Evolutionary conservation across 53 echinoderm and acorn worm genomes (phyloP).

Genomic region (Paracentrotus lividus): DNA sequence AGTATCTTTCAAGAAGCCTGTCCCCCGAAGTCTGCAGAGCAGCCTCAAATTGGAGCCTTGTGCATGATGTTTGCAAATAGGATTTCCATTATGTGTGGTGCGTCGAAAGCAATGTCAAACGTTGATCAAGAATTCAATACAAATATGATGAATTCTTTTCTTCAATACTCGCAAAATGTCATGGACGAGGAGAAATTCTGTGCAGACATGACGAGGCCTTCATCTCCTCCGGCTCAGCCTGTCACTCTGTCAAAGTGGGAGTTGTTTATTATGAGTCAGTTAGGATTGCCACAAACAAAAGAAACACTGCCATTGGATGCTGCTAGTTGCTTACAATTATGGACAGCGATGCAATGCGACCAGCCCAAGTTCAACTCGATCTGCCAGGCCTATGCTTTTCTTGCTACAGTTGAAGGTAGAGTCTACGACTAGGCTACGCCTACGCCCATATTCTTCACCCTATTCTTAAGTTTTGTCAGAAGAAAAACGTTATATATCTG

Average conservation of each 20-base stretch:
- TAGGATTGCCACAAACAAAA: not conserved
- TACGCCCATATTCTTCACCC: too few relatives aligned
- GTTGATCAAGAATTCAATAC: not conserved
- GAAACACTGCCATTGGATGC: not conserved
- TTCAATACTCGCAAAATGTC: not conserved
- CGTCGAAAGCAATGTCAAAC: not conserved
- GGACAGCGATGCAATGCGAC: not conserved
- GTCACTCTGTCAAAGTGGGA: not conserved
- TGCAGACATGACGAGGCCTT: not conserved
- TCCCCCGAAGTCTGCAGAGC: not conserved
- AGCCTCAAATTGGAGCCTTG: not conserved
- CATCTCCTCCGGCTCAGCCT: not conserved
- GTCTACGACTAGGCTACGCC: not conserved
- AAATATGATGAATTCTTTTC: not conserved
- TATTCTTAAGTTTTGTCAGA: too few relatives aligned
- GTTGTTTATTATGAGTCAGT: not conserved
- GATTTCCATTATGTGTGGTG: not conserved
- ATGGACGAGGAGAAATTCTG: not conserved
- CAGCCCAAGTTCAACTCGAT: not conserved
- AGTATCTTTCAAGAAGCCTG: constrained; percentile 19
- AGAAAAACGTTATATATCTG: too few relatives aligned
- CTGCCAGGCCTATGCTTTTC: constrained; percentile 28
- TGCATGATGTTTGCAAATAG: not conserved
- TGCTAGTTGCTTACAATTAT: not conserved
- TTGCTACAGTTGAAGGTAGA: constrained; percentile 25